Base-by-base conservation (phyloP, 2,888 invertebrate species). In the Andrena trimmerana region DNA sequence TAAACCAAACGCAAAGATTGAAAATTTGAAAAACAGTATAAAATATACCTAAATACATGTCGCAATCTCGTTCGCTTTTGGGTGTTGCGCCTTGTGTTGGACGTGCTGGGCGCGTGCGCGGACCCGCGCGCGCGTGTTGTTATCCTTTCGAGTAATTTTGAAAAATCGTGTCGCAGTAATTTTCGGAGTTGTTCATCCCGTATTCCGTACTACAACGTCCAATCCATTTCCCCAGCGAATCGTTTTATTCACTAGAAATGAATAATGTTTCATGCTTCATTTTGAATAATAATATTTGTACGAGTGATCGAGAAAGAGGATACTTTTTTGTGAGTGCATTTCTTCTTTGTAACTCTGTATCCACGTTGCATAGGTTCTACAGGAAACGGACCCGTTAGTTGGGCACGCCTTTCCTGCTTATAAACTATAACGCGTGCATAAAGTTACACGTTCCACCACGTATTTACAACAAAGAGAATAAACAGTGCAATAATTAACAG, bases 381-480 rank as follows among this genome's bases (percentile, higher is more conserved):
- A 63, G 16, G 33, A 10, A 81, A 65, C 50, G 52, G 74, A 6
- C 65, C 24, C 52, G 33, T 8, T 36, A 20, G 57, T 69, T n/a
- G 36, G 48, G 24, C 29, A 16, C 48, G 59, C 33, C 13, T 68
- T 68, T 59, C 52, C 60, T 57, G 79, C 16, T 68, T 73, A 29
- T 13, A 16, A 75, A 81, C 81, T 81, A 50, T 27, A 42, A n/a
- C n/a, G 63, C 75, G 59, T 57, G 62, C 31, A 16, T 72, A 54
- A 67, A 62, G 54, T 33, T 54, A 36, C 2, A 42, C 24, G 24
- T 52, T 52, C 20, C 7, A 54, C 4, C 10, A 57, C 10, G 4
- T 8, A 16, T 27, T 16, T 50, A 1, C n/a, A 33, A 52, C 13
- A 65, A 16, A 0, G 52, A 24, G 0, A 36, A n/a, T 24, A 60